phyloP scores from a whole-genome alignment of 23 tunicate genomes.

The Styela clava region DNA sequence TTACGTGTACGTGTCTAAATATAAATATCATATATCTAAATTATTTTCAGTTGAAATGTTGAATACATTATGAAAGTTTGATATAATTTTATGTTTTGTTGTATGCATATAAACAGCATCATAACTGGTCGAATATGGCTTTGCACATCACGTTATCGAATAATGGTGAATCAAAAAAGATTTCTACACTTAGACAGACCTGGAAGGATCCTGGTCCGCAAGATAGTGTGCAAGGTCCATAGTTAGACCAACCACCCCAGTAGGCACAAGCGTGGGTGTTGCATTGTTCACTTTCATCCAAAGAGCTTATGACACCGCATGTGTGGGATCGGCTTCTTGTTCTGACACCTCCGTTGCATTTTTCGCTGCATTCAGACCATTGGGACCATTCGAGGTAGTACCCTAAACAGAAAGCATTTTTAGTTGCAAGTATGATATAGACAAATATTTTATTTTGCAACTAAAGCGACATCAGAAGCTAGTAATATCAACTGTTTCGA shows the following conservation, averaged over 20 bases:
- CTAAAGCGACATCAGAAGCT: neutral
- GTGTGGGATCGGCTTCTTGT: slow-evolving; percentile 62
- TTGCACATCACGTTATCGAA: no score
- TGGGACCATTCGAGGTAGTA: slow-evolving; percentile 16
- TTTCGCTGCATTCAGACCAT: slow-evolving; percentile 7
- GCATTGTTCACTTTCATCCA: slow-evolving; percentile 40
- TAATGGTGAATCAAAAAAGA: no score
- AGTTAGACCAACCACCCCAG: slow-evolving; percentile 93
- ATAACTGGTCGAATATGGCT: no score
- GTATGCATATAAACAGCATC: no score
- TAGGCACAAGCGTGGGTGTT: slow-evolving; percentile 83
- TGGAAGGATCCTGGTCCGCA: slow-evolving; percentile 57
- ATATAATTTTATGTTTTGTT: no score
- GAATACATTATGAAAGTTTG: neutral
- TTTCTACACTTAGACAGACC: no score
- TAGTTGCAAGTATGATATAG: neutral
- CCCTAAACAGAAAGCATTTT: neutral
- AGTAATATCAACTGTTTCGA: neutral
- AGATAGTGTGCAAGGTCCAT: slow-evolving; percentile 69
- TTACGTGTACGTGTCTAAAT: slow-evolving; percentile 53
- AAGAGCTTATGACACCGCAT: slow-evolving; percentile 48
- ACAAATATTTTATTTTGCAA: no score
- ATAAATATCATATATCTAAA: neutral
- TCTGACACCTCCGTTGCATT: slow-evolving; percentile 78
- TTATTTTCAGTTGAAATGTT: neutral